Base-by-base conservation (phyloP, 2,113 vertebrate genomes). In the Tachysurus vachellii region DNA sequence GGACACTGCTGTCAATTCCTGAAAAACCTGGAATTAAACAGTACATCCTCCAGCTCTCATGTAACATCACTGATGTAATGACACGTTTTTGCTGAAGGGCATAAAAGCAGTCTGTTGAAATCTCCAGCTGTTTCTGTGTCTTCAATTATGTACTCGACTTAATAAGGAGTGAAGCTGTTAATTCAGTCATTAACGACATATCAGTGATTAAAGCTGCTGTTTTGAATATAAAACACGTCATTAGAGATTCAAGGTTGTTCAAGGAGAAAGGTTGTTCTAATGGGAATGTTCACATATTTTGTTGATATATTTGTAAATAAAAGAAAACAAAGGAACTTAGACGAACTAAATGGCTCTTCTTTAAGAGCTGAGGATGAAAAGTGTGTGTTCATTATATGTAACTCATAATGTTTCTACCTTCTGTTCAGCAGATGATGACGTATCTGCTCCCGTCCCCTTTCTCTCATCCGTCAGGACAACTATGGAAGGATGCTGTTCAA, bases 41-140 rank as follows among this genome's bases (percentile, higher is more conserved):
- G 31, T 70, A 36, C 31, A 14, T 68, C 64, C 12, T 21, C 8
- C 44, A 50, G 71, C 44, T 47, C 71, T 47, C 9, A 3, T 4
- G 0, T 13, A 10, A 26, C 44, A 75, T 47, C 71, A 26, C 44
- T 71, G 10, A 47, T 47, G 21, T 75, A 75, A 73, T 5, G 47
- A 14, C 71, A 75, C 0, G 23, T 53, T 85, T 28, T 90, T 76
- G 90, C 89, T 91, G 81, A 62, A 83, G 91, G 92, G 90, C 81
- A 88, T 56, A 59, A 91, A 93, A 90, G 80, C 88, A 89, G 85
- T 92, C 93, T 93, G 93, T 80, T 47, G 5, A 82, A 87, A 53
- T 89, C 85, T 85, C 87, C 57, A 59, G 89, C 87, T 88, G 75
- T 75, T 80, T 83, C 44, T 84, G 66, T 53, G 80, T 75, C 73